These are phyloP conservation scores for Palaemon carinicauda DNA, from an alignment of 1,140 invertebrate species.

Conservation along the genomic window DNA sequence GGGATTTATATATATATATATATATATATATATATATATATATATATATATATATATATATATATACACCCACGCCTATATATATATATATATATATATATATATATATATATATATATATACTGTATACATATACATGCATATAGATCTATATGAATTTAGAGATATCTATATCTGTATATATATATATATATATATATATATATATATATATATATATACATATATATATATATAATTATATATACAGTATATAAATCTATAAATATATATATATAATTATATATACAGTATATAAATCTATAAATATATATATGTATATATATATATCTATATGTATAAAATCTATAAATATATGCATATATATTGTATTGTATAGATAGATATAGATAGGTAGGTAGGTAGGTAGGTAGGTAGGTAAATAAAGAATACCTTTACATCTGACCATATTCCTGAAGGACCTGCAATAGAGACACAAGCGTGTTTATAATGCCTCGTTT, in stretches of 20 bases:
- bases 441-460: not conserved
- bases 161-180: not conserved
- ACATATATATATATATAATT: not conserved
- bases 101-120: not conserved
- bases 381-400: no score
- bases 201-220: not conserved
- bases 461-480: not conserved
- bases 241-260: no score
- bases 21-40: not conserved
- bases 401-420: no score
- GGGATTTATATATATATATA: not conserved
- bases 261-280: no score
- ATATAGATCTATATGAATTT: not conserved
- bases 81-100: not conserved
- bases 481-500: not conserved
- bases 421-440: not conserved
- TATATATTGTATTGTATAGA: no score
- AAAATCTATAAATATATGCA: no score
- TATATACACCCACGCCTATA: not conserved
- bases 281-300: no score
- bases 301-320: no score
- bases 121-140: not conserved
- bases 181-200: not conserved
- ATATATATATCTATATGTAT: no score
- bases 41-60: not conserved